Conservation (phyloP, 2,113 vertebrate genomes). For the Glareola pratincola region DNA sequence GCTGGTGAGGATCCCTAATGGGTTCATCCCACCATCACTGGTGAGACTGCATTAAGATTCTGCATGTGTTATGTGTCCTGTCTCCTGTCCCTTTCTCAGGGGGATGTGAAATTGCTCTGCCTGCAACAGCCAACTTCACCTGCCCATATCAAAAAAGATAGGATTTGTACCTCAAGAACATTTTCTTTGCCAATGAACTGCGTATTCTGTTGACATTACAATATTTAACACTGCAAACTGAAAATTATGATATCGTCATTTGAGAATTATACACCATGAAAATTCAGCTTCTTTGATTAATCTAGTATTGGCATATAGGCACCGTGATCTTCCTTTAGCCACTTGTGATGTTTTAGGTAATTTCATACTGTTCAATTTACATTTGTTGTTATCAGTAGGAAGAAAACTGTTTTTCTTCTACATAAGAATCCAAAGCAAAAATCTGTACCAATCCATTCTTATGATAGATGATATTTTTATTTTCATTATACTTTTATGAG, state of each 20-base stretch:
- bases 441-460: slow-evolving; percentile 3
- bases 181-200: slow-evolving; percentile 36
- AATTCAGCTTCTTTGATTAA: slow-evolving; percentile 57
- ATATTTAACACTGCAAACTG: not conserved
- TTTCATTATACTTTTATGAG: slow-evolving; percentile 75
- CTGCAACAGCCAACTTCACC: not conserved
- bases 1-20: not conserved
- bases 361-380: slow-evolving; percentile 66
- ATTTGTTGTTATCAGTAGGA: slow-evolving; percentile 54
- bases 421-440: slow-evolving; percentile 23
- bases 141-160: not conserved
- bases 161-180: not conserved
- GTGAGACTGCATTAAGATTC: not conserved
- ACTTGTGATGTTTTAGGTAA: slow-evolving; percentile 58
- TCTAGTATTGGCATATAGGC: slow-evolving; percentile 55
- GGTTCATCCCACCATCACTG: accelerated
- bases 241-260: not conserved
- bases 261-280: slow-evolving; percentile 44
- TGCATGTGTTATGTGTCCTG: not conserved
- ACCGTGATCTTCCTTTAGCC: slow-evolving; percentile 46
- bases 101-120: not conserved
- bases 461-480: slow-evolving; percentile 69
- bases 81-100: not conserved
- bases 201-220: not conserved
- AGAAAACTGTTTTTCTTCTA: slow-evolving; percentile 62